phyloP scores from a whole-genome alignment of 2,113 vertebrate genomes.

The Spilogale gracilis region DNA sequence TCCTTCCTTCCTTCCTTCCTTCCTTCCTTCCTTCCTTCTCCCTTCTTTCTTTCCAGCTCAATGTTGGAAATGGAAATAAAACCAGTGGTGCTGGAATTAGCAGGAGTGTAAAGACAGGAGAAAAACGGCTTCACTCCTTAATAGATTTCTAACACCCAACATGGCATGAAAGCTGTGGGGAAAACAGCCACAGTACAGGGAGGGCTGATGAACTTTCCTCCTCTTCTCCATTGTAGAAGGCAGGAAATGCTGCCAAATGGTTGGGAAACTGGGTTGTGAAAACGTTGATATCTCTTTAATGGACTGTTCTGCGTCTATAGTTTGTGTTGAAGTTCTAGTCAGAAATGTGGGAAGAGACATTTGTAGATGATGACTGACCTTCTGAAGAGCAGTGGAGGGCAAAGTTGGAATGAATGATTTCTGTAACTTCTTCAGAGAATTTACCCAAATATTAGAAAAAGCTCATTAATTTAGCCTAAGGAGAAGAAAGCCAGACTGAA shows the following conservation, averaged over 20 bases:
- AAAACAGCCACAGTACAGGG: background rate
- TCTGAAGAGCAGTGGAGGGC: background rate
- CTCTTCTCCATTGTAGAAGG: background rate
- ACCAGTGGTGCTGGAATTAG: background rate
- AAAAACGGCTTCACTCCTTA: background rate
- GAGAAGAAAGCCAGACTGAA: background rate
- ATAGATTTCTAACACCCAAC: background rate
- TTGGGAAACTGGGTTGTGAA: background rate
- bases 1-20: background rate
- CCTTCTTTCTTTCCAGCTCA: background rate
- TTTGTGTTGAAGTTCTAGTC: background rate
- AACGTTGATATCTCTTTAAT: background rate
- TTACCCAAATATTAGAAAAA: slow-evolving; percentile 31
- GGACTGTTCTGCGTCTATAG: background rate
- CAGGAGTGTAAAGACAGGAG: background rate
- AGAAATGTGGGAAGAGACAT: background rate
- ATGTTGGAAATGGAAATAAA: slow-evolving; percentile 45
- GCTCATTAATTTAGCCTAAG: background rate
- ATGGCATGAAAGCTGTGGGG: background rate
- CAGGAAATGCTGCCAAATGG: background rate
- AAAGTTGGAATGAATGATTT: background rate
- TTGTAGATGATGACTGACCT: background rate
- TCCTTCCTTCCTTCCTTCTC: background rate
- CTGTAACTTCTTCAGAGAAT: slow-evolving; percentile 24
- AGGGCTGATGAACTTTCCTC: background rate